Conservation (phyloP, 37 sponge, comb jelly and placozoan genomes). For the Chondrosia reniformis region DNA sequence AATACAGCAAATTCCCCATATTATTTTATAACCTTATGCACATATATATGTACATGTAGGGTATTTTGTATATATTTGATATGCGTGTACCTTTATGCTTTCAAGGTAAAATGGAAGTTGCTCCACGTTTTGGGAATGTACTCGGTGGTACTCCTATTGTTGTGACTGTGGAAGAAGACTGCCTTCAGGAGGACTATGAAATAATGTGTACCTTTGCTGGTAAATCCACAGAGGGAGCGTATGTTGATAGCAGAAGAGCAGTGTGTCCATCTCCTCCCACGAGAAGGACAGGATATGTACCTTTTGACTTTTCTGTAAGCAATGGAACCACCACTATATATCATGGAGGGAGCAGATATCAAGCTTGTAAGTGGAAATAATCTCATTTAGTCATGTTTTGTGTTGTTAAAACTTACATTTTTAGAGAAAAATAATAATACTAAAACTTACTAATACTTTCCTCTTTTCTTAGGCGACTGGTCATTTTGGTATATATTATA, state of each 20-base stretch:
- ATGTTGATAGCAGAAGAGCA: background rate
- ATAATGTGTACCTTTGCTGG: background rate
- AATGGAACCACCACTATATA: background rate
- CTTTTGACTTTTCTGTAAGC: background rate
- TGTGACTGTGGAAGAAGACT: conserved; percentile 4
- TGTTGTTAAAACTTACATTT: too few species aligned
- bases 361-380: background rate
- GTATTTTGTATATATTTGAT: too few species aligned
- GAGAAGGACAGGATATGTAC: background rate
- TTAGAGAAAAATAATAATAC: too few species aligned
- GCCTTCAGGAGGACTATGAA: background rate
- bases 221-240: background rate
- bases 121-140: conserved; percentile 12
- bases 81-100: too few species aligned
- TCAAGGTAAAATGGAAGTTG: background rate
- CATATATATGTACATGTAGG: too few species aligned
- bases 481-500: too few species aligned
- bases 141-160: conserved; percentile 12
- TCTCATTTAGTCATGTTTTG: too few species aligned
- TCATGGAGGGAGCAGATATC: background rate
- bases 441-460: too few species aligned
- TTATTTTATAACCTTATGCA: too few species aligned
- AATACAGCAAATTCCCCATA: too few species aligned
- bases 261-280: background rate
- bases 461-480: too few species aligned